A percentile compares a stretch with the other conserved stretches of the same genome.
Conservation (phyloP, 2,888 invertebrate species). For the Bombylius discolor region DNA sequence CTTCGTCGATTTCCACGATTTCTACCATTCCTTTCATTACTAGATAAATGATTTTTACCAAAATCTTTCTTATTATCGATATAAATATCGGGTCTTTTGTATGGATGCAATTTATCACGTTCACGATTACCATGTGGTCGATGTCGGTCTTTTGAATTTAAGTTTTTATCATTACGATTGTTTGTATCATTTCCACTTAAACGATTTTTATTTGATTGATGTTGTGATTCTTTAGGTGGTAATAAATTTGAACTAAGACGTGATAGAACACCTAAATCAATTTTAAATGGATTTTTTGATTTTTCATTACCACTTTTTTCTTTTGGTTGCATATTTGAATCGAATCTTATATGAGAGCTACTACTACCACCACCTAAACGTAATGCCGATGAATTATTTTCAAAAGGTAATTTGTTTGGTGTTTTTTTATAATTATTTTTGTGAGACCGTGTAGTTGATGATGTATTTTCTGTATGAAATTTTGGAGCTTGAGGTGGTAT, state of each 20-base stretch:
- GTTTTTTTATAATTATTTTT: background rate
- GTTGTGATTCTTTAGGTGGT: background rate
- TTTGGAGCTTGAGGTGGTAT: background rate
- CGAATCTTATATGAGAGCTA: background rate
- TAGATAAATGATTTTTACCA: too few relatives aligned
- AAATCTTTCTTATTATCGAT: background rate
- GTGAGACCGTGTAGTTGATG: background rate
- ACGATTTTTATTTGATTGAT: background rate
- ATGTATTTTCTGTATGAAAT: background rate
- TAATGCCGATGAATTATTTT: background rate
- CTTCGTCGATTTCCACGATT: too few relatives aligned
- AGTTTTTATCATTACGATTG: background rate
- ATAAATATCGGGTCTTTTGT: background rate
- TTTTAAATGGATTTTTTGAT: background rate
- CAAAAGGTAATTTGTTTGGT: background rate
- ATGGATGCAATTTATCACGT: background rate
- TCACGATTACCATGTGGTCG: background rate
- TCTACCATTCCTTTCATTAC: too few relatives aligned
- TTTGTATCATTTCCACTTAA: background rate
- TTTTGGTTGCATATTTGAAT: background rate
- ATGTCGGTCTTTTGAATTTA: background rate
- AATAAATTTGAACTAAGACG: background rate
- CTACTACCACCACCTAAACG: background rate
- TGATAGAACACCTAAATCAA: background rate
- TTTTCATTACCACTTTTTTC: background rate